Percentiles rank a stretch among this genome's conserved stretches.
These are phyloP conservation scores for Phyllotreta striolata DNA, from an alignment of 2,888 invertebrate genomes.

Conservation along the genomic window DNA sequence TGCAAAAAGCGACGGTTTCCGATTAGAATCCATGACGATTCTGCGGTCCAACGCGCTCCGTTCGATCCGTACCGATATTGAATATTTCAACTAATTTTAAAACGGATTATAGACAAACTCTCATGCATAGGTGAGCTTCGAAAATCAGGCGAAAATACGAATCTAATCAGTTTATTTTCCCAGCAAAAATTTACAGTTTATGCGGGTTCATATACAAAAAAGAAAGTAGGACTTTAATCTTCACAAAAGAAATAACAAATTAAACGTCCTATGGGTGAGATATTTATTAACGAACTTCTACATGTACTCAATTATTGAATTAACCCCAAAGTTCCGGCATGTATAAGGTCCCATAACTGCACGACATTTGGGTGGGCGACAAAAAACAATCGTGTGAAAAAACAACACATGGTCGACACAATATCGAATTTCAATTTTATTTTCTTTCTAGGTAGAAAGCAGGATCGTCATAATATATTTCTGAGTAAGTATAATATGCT, in stretches of 20 bases:
- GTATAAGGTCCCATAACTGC: constrained; percentile 14
- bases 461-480: background rate
- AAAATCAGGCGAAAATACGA: background rate
- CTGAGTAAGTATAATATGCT: too few species aligned
- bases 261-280: too few species aligned
- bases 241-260: too few species aligned
- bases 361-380: constrained; percentile 24
- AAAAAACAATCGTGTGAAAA: constrained; percentile 4
- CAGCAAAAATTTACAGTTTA: too few species aligned
- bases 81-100: background rate
- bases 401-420: constrained; percentile 12
- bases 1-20: constrained; percentile 24
- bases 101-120: constrained; percentile 2
- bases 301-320: constrained; percentile 6
- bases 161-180: constrained; percentile 15
- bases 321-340: constrained; percentile 25
- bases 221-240: too few species aligned
- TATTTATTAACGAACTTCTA: too few species aligned
- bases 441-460: constrained; percentile 6
- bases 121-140: constrained; percentile 1
- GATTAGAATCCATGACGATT: constrained; percentile 19
- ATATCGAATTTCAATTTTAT: constrained; percentile 22
- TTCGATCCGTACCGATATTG: too few species aligned
- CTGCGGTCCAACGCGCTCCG: constrained; percentile 15
- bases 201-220: too few species aligned